Evolutionary conservation across 2,797 vertebrate species (phyloP).

Genomic region (Anguilla pacifica): DNA sequence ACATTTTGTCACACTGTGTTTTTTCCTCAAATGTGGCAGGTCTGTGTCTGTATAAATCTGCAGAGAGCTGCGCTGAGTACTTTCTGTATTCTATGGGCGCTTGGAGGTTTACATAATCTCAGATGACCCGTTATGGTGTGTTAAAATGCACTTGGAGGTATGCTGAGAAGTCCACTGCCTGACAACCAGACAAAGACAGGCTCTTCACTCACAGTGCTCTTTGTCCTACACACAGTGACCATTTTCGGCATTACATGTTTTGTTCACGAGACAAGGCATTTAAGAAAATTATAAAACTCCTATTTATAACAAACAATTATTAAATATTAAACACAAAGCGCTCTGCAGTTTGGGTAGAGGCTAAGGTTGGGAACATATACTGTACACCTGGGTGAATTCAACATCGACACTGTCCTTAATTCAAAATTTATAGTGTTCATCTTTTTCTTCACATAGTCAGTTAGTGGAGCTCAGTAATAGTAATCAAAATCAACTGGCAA

Average conservation of each 20-base stretch:
- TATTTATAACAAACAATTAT: not conserved
- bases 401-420: not conserved
- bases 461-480: not conserved
- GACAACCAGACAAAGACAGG: not conserved
- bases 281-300: not conserved
- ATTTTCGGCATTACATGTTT: not conserved
- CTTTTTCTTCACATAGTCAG: not conserved
- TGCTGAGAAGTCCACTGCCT: not conserved
- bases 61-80: conserved; percentile 30
- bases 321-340: not conserved
- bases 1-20: conserved; percentile 32
- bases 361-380: not conserved
- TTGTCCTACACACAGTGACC: not conserved
- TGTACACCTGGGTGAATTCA: not conserved
- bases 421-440: not conserved
- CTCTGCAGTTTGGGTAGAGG: not conserved
- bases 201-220: not conserved
- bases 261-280: not conserved
- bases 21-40: conserved; percentile 28
- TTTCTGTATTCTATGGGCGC: conserved; percentile 36
- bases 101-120: conserved; percentile 21
- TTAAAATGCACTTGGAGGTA: not conserved
- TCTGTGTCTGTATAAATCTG: conserved; percentile 18
- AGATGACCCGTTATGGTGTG: not conserved
- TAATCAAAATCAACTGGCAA: not conserved